Conservation (phyloP, 2,113 vertebrate species). For the Oophaga pumilio region DNA sequence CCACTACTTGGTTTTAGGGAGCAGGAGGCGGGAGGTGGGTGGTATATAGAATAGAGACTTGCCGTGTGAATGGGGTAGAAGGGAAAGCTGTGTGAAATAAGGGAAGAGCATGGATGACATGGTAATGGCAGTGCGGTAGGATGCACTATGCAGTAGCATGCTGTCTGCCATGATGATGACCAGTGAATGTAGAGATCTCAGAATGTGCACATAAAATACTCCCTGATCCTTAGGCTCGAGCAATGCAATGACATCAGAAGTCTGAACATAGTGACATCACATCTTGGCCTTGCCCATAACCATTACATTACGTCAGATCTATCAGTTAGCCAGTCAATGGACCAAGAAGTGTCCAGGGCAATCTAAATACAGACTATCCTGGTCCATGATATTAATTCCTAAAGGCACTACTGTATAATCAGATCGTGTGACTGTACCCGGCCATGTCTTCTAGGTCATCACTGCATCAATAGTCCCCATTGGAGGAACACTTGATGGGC, state of each 20-base stretch:
- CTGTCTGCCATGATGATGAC: neutral
- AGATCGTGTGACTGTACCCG: neutral
- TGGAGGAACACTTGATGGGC: neutral
- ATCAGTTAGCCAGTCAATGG: neutral
- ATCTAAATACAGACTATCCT: neutral
- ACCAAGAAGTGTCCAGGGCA: neutral
- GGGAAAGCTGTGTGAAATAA: neutral
- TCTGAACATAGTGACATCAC: neutral
- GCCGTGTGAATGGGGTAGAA: slow-evolving; percentile 2
- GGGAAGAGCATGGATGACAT: slow-evolving; percentile 31
- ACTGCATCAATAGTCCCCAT: neutral
- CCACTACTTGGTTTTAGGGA: neutral
- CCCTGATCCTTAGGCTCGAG: neutral
- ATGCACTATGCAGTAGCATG: neutral
- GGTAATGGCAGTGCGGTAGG: neutral
- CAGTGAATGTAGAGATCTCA: neutral
- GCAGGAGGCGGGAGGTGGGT: neutral
- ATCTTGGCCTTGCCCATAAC: neutral
- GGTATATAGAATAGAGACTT: slow-evolving; percentile 54
- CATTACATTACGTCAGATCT: neutral
- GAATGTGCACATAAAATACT: slow-evolving; percentile 9
- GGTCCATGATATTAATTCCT: neutral
- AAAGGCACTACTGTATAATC: neutral
- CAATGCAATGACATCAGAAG: neutral
- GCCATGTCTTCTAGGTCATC: neutral